A percentile compares a stretch with the other conserved stretches of the same genome.
Conservation (phyloP, 2,113 vertebrate species). For the Caranx ignobilis region DNA sequence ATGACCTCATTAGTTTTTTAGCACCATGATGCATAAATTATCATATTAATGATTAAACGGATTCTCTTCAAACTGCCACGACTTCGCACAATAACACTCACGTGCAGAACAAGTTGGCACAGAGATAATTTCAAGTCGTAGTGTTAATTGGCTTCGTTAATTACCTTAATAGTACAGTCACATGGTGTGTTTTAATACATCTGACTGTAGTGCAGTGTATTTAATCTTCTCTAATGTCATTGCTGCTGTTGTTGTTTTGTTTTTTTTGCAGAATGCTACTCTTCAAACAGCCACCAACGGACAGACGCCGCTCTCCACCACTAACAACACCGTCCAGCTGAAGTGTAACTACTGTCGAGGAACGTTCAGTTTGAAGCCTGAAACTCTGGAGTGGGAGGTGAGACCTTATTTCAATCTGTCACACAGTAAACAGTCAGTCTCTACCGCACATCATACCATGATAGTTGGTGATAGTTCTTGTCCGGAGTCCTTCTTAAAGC, state of each 20-base stretch:
- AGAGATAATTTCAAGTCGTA: neutral
- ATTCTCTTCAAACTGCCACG: neutral
- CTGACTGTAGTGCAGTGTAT: neutral
- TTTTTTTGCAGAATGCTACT: conserved; percentile 86
- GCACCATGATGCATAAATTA: conserved; percentile 6
- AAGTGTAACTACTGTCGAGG: conserved; percentile 98
- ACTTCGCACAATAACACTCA: conserved; percentile 1
- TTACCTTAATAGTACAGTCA: neutral
- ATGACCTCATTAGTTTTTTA: conserved; percentile 20
- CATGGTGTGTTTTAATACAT: neutral
- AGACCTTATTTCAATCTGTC: conserved; percentile 30
- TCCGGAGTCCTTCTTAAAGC: neutral
- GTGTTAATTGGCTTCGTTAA: neutral
- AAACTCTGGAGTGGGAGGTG: conserved; percentile 98
- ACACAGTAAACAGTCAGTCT: neutral
- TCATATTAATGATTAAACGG: neutral
- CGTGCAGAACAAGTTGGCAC: neutral
- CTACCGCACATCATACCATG: neutral
- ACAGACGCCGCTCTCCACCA: conserved; percentile 84
- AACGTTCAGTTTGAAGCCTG: conserved; percentile 94
- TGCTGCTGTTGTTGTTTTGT: neutral
- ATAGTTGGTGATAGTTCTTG: too few species aligned
- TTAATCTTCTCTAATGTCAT: neutral
- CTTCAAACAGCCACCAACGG: conserved; percentile 92
- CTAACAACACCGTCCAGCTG: conserved; percentile 89